Evolutionary conservation across 2,888 invertebrate species (phyloP).

Genomic region (Amphiduros pacificus): DNA sequence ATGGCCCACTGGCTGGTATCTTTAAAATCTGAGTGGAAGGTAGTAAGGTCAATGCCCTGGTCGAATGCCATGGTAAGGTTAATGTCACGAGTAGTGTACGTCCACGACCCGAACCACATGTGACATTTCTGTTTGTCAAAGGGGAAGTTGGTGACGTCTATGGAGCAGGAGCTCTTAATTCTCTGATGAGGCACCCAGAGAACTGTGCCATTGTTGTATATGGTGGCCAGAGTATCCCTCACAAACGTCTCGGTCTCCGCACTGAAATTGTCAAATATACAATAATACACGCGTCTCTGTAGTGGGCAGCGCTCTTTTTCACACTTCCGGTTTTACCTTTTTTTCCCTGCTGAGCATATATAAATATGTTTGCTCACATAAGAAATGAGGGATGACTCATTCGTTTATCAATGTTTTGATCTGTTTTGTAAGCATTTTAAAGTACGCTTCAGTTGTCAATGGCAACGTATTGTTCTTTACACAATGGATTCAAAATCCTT

Average conservation of each 20-base stretch:
- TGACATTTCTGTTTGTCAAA: slow-evolving; percentile 25
- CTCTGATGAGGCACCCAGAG: slow-evolving; percentile 22
- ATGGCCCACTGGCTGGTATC: slow-evolving; percentile 2
- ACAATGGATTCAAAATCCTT: no score
- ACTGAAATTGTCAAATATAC: slow-evolving; percentile 1
- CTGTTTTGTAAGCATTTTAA: no score
- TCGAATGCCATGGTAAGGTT: slow-evolving; percentile 18
- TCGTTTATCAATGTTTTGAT: no score
- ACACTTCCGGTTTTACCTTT: no score
- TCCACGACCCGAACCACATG: slow-evolving; percentile 33
- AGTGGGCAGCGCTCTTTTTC: no score
- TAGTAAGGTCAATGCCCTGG: slow-evolving; percentile 24
- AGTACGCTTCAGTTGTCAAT: no score
- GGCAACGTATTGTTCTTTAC: no score
- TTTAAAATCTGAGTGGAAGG: slow-evolving; percentile 26
- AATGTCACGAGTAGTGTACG: slow-evolving; percentile 21
- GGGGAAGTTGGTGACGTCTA: slow-evolving; percentile 26
- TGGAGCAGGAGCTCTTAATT: slow-evolving; percentile 21
- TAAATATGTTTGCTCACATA: no score
- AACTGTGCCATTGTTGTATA: slow-evolving; percentile 18
- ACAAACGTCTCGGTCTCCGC: slow-evolving; percentile 9
- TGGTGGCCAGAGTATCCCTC: slow-evolving; percentile 22
- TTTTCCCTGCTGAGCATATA: no score
- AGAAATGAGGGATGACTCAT: no score
- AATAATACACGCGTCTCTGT: not conserved